These are phyloP conservation scores for Rhodinocichla rosea DNA, from an alignment of 2,113 vertebrate species.

Conservation along the genomic window DNA sequence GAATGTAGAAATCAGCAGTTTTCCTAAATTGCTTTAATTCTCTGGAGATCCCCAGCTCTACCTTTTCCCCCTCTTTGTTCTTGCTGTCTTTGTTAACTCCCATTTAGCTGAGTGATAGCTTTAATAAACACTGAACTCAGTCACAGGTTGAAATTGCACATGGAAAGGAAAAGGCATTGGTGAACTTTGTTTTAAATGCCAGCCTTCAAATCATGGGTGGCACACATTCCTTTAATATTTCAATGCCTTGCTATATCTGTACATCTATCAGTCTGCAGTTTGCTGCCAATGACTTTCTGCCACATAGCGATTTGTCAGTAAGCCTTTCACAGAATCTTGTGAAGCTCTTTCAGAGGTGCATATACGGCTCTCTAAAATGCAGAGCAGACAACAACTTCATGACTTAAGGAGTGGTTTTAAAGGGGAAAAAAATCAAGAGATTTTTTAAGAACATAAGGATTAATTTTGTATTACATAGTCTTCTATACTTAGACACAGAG, in stretches of 20 bases:
- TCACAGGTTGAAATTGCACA: constrained; percentile 36
- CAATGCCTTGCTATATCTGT: background rate
- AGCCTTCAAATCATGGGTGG: background rate
- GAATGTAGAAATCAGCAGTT: constrained; percentile 45
- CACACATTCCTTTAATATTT: constrained; percentile 11
- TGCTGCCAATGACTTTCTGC: background rate
- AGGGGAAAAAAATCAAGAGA: background rate
- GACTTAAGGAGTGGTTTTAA: background rate
- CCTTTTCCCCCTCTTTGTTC: background rate
- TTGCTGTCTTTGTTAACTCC: constrained; percentile 20
- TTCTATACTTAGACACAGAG: background rate
- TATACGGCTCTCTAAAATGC: background rate
- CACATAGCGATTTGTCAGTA: background rate
- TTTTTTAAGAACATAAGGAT: background rate
- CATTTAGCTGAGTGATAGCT: constrained; percentile 54
- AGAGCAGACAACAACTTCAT: background rate
- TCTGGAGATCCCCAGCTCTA: background rate
- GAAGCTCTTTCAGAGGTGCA: background rate
- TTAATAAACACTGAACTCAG: constrained; percentile 60
- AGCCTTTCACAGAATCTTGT: background rate
- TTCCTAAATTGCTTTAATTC: constrained; percentile 39
- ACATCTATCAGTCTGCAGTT: constrained; percentile 13
- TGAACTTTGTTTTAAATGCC: constrained; percentile 37
- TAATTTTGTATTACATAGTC: background rate
- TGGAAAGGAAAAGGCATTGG: background rate